These are phyloP conservation scores for Drosophila equinoxialis DNA, from an alignment of 1,140 invertebrate genomes.

Conservation along the genomic window DNA sequence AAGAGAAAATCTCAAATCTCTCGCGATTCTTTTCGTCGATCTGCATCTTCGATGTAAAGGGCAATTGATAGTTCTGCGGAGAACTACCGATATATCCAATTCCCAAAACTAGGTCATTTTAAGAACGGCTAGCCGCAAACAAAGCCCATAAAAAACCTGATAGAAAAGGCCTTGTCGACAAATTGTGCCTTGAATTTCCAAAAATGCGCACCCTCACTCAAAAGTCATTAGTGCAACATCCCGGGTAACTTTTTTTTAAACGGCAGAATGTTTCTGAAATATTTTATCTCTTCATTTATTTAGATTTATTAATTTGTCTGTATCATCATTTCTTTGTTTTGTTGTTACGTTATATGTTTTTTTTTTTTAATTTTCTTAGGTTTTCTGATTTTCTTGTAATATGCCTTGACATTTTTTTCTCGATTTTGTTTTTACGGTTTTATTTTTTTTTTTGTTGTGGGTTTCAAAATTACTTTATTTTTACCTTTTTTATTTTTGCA, in stretches of 20 bases:
- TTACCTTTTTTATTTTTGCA: constrained; percentile 15
- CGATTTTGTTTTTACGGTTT: not conserved
- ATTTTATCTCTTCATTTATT: constrained; percentile 53
- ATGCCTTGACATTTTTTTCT: constrained; percentile 19
- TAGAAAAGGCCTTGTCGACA: too few relatives aligned
- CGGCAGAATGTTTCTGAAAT: constrained; percentile 26
- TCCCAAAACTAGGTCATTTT: too few relatives aligned
- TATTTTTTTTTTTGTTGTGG: constrained; percentile 1
- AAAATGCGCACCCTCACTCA: too few relatives aligned
- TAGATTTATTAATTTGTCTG: constrained; percentile 47
- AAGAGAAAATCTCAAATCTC: too few relatives aligned
- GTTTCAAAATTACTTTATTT: constrained; percentile 32
- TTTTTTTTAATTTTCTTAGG: constrained; percentile 16
- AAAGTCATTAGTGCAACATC: too few relatives aligned
- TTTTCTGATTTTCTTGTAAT: constrained; percentile 18
- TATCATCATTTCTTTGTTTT: constrained; percentile 40
- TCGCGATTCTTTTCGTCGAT: too few relatives aligned
- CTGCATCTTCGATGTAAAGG: too few relatives aligned
- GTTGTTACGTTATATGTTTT: constrained; percentile 23
- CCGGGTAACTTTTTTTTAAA: not conserved
- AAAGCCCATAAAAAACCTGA: too few relatives aligned
- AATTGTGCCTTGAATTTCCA: too few relatives aligned
- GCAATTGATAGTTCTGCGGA: too few relatives aligned
- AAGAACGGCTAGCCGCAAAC: too few relatives aligned
- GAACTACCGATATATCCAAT: too few relatives aligned